These are phyloP conservation scores for Spheniscus mendiculus DNA, from an alignment of 2,113 vertebrate genomes.

Conservation along the genomic window DNA sequence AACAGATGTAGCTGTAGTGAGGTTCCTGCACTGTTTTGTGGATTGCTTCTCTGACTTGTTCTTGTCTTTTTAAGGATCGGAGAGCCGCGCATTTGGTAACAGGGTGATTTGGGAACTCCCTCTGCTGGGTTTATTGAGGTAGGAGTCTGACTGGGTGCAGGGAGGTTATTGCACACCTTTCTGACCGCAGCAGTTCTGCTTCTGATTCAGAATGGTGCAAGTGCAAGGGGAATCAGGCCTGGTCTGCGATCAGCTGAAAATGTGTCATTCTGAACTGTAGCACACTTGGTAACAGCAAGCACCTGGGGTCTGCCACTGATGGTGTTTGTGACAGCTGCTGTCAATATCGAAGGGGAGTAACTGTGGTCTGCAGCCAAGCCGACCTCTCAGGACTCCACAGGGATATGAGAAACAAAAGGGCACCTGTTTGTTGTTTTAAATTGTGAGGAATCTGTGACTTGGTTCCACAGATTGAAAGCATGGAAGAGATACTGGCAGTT, in stretches of 20 bases:
- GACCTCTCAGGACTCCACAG: not conserved
- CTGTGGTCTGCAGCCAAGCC: not conserved
- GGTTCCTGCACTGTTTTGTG: not conserved
- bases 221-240: not conserved
- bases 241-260: not conserved
- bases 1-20: not conserved
- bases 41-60: not conserved
- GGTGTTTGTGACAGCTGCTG: not conserved
- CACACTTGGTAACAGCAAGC: not conserved
- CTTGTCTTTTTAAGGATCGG: not conserved
- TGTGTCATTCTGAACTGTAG: not conserved
- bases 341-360: not conserved
- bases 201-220: not conserved
- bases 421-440: not conserved
- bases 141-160: rapidly evolving
- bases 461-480: not conserved
- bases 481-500: not conserved
- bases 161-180: not conserved
- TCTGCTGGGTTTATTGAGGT: not conserved
- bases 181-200: not conserved
- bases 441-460: not conserved
- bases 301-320: not conserved
- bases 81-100: not conserved
- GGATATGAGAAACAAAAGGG: not conserved
- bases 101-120: not conserved